Percentiles rank a stretch among this genome's conserved stretches.
phyloP scores from a whole-genome alignment of 2,797 vertebrate species.

The Sus cebifrons region DNA sequence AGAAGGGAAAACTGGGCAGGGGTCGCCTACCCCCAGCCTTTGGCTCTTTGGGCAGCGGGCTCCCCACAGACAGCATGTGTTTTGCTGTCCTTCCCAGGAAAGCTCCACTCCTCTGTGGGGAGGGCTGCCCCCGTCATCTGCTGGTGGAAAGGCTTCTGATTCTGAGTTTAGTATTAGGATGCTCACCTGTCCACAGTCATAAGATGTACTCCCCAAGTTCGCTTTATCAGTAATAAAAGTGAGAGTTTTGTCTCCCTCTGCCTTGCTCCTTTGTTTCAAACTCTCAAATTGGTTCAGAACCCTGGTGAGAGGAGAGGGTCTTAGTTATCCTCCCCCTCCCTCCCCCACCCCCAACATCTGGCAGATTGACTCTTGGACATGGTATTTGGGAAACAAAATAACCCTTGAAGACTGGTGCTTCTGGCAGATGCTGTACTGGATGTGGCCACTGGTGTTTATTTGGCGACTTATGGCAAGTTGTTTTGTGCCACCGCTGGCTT shows the following conservation, averaged over 20 bases:
- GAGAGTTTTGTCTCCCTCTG: background rate
- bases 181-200: background rate
- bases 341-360: background rate
- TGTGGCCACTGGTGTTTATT: background rate
- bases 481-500: background rate
- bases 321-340: background rate
- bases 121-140: background rate
- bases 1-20: background rate
- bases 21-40: rapidly evolving
- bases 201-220: background rate
- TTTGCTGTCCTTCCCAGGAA: background rate
- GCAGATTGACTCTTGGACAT: background rate
- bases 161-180: background rate
- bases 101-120: background rate
- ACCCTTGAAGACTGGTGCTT: background rate
- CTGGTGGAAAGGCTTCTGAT: rapidly evolving
- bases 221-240: background rate
- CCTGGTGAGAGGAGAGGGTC: background rate
- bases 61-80: rapidly evolving
- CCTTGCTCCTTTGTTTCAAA: background rate
- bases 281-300: background rate
- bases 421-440: background rate
- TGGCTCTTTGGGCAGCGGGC: background rate
- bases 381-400: background rate
- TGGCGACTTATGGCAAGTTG: background rate